Base-by-base conservation (phyloP, 2,113 vertebrate species). In the Antennarius striatus region DNA sequence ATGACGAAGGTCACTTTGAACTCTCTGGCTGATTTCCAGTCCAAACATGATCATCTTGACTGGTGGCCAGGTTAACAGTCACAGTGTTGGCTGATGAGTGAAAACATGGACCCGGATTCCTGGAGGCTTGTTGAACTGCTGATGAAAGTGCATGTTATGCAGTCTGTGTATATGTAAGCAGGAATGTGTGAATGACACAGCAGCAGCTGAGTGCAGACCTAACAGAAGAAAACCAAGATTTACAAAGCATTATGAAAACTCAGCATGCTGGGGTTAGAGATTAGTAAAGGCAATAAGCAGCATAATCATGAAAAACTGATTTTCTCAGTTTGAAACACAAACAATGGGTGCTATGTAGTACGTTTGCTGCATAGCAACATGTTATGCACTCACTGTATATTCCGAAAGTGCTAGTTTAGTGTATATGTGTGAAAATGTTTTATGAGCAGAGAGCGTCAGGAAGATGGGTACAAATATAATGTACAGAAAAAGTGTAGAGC, bases 1-100 rank as follows among this genome's bases (percentile, higher is more conserved):
- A 61, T 39, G 51, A 63, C 60, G 75, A 83, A 85, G 80, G 87
- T 90, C 69, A 88, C 82, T 83, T 80, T 86, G 75, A 79, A 75
- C 68, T 67, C 15, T 10, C 58, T 80, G 80, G 83, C 75, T 47
- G 16, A 66, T 48, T 36, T 84, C 67, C 79, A 88, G 69, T 65
- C 30, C 49, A 39, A 48, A 36, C 58, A 40, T 63, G 49, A 80
- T 70, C 43, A 15, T 54, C 36, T 28, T 64, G 71, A 68, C 71
- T 55, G 52, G 72, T 50, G 55, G 71, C 64, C 66, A 64, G 54
- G 56, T 51, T 17, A 17, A 29, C 54, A 28, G 49, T 43, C 67
- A 43, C 36, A 55, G 17, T n/a, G 59, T 9, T 16, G 55, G 55
- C 42, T 45, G 48, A 70, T 29, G 5, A 54, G 42, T 3, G 42